phyloP scores from a whole-genome alignment of 2,797 vertebrate species.

The Sternarchorhynchus goeldii region DNA sequence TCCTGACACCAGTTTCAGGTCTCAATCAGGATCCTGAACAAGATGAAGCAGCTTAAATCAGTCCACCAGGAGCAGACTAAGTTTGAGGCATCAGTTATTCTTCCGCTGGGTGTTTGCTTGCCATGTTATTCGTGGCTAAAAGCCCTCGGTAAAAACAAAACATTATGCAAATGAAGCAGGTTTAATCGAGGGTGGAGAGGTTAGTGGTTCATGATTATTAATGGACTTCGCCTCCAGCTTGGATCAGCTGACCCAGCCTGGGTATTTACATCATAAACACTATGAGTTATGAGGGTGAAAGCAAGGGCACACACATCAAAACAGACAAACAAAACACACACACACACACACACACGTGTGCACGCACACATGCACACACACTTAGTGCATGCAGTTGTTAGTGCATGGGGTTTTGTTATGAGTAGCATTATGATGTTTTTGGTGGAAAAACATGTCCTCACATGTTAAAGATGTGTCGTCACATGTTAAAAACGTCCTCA shows the following conservation, averaged over 20 bases:
- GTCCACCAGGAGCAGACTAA: background rate
- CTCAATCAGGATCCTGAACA: no score
- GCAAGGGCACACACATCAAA: slow-evolving; percentile 67
- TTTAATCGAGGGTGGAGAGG: slow-evolving; percentile 67
- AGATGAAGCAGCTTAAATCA: no score
- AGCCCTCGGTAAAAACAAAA: slow-evolving; percentile 70
- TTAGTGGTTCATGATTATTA: slow-evolving; percentile 75
- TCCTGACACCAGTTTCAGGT: no score
- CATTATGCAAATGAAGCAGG: slow-evolving; percentile 72
- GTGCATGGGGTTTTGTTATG: no score
- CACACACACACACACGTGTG: no score
- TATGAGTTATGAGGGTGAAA: slow-evolving; percentile 71
- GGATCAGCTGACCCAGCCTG: slow-evolving; percentile 72
- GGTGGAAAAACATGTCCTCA: no score
- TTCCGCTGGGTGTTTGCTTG: slow-evolving; percentile 57
- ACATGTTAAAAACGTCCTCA: no score
- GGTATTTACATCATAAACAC: slow-evolving; percentile 78
- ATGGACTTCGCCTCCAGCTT: slow-evolving; percentile 69
- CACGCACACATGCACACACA: no score
- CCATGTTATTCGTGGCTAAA: slow-evolving; percentile 66
- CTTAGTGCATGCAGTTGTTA: no score
- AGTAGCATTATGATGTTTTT: no score
- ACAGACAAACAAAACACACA: slow-evolving; percentile 56
- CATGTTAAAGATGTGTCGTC: no score
- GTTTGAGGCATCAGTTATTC: slow-evolving; percentile 66